A percentile compares a stretch with the other conserved stretches of the same genome.
These are phyloP conservation scores for Drosophila meridiana DNA, from an alignment of 2,888 invertebrate species.

Conservation along the genomic window DNA sequence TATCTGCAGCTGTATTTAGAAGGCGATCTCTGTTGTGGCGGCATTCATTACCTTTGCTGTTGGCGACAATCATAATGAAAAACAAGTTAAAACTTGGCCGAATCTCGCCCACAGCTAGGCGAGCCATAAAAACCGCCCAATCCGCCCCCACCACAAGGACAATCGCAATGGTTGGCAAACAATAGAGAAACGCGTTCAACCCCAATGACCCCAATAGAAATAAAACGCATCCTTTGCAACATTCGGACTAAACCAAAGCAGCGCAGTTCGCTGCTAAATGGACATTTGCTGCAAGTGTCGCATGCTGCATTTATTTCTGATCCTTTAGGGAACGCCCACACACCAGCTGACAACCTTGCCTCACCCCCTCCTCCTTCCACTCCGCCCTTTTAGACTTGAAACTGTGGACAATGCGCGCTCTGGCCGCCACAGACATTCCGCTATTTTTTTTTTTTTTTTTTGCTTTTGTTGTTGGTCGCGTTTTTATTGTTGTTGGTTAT, in stretches of 20 bases:
- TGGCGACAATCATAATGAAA: constrained; percentile 50
- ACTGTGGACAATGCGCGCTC: constrained; percentile 21
- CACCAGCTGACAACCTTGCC: neutral
- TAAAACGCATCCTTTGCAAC: constrained; percentile 70
- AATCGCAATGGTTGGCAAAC: constrained; percentile 54
- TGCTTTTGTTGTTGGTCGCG: constrained; percentile 41
- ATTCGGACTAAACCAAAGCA: constrained; percentile 42
- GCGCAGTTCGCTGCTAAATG: constrained; percentile 49
- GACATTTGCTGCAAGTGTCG: constrained; percentile 75
- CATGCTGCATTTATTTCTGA: constrained; percentile 62
- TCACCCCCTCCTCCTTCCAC: neutral
- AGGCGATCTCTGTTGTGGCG: constrained; percentile 33
- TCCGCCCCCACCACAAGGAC: constrained; percentile 4
- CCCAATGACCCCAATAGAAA: constrained; percentile 75
- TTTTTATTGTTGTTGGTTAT: constrained; percentile 70
- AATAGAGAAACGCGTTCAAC: constrained; percentile 66
- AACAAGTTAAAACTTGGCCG: constrained; percentile 23
- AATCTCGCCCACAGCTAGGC: constrained; percentile 6
- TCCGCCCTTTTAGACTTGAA: constrained; percentile 4
- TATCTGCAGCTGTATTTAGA: constrained; percentile 43
- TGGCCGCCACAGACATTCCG: constrained; percentile 9
- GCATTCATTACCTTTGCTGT: constrained; percentile 56
- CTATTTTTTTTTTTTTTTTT: neutral
- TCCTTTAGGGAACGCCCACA: constrained; percentile 24
- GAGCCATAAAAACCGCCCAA: neutral